Evolutionary conservation across 2,888 invertebrate genomes (phyloP).

Genomic region (Flexamia atlantica): DNA sequence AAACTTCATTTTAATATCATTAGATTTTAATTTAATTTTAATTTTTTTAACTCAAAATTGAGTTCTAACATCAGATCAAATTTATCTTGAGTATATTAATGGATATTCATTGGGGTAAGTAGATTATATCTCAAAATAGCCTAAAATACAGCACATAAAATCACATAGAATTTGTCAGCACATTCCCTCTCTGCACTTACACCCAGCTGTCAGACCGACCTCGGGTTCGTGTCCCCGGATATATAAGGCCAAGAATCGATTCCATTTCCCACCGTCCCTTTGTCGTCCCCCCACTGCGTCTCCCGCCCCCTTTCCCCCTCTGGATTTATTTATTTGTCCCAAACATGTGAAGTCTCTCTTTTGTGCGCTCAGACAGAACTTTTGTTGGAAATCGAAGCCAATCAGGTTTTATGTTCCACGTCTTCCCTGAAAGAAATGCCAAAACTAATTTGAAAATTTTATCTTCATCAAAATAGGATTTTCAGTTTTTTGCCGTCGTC

Average conservation of each 20-base stretch:
- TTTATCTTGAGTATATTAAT: no score
- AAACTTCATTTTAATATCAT: no score
- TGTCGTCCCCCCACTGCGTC: slow-evolving; percentile 55
- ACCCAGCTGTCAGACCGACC: not conserved
- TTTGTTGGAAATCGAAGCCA: slow-evolving; percentile 31
- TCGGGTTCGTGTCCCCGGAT: slow-evolving; percentile 17
- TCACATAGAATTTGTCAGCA: no score
- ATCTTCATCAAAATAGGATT: no score
- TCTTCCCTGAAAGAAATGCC: not conserved
- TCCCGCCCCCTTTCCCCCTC: slow-evolving; percentile 28
- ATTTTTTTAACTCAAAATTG: no score
- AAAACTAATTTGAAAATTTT: not conserved
- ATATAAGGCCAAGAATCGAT: slow-evolving; percentile 2
- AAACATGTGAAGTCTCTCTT: slow-evolving; percentile 21
- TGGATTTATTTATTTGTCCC: slow-evolving; percentile 51
- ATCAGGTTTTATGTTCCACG: slow-evolving; percentile 20
- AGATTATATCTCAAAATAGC: no score
- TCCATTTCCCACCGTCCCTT: slow-evolving; percentile 67
- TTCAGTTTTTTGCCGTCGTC: no score
- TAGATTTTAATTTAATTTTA: no score
- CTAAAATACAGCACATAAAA: no score
- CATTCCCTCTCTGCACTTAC: no score
- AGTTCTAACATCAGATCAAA: no score
- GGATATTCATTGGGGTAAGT: no score
- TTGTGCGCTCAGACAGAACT: slow-evolving; percentile 17